Evolutionary conservation across 2,888 invertebrate species (phyloP).

Genomic region (Drosophila anomalata): DNA sequence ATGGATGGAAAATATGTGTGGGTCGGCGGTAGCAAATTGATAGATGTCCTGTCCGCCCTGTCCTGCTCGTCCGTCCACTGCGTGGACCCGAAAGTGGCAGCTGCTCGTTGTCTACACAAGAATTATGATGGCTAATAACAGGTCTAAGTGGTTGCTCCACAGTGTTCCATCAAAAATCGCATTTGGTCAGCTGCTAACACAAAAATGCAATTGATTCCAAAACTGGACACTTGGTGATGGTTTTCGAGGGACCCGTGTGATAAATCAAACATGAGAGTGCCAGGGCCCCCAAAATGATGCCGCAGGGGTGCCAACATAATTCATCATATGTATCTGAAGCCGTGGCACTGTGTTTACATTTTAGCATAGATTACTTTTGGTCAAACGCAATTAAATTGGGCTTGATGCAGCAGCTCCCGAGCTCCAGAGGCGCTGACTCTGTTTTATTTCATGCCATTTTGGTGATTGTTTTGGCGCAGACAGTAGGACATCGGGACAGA

Average conservation of each 20-base stretch:
- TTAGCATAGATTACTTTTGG: conserved; percentile 33
- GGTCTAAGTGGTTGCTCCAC: conserved; percentile 41
- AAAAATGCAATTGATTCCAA: conserved; percentile 54
- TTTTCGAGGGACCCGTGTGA: conserved; percentile 7
- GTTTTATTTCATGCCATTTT: conserved; percentile 30
- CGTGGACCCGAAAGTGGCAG: conserved; percentile 35
- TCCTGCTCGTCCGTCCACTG: not conserved
- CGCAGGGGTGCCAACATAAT: conserved; percentile 17
- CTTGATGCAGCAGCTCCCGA: conserved; percentile 25
- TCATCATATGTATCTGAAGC: conserved; percentile 24
- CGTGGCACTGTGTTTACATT: conserved; percentile 36
- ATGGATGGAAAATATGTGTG: conserved; percentile 29
- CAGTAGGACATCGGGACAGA: conserved; percentile 14
- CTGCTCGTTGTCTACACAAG: conserved; percentile 44
- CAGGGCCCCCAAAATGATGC: conserved; percentile 9
- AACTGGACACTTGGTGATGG: conserved; percentile 31
- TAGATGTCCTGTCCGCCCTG: conserved; percentile 36
- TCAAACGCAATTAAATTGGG: conserved; percentile 54
- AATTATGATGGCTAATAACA: conserved; percentile 47
- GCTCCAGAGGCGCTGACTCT: conserved; percentile 18
- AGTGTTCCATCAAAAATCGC: conserved; percentile 43
- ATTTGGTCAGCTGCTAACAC: conserved; percentile 47
- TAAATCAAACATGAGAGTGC: conserved; percentile 33
- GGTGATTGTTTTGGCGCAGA: conserved; percentile 22
- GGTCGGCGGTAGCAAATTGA: conserved; percentile 42